phyloP scores from a whole-genome alignment of 2,888 invertebrate species.

The Aphodius sticticus region DNA sequence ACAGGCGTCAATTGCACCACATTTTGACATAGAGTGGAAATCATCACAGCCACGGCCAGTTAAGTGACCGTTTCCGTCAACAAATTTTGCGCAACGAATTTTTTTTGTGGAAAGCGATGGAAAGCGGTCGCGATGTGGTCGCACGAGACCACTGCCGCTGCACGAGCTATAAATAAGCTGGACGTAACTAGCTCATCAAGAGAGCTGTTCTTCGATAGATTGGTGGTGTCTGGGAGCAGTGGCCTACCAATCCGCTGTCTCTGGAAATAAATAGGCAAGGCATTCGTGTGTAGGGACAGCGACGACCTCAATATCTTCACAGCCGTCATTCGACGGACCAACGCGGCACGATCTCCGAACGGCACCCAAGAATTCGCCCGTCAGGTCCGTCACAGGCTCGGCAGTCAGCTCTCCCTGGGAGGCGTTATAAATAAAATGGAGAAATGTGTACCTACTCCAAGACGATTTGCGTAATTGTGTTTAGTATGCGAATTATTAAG shows the following conservation, averaged over 20 bases:
- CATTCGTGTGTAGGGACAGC: neutral
- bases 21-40: neutral
- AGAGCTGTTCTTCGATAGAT: neutral
- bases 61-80: slow-evolving; percentile 4
- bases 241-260: neutral
- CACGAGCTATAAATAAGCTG: neutral
- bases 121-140: neutral
- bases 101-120: neutral
- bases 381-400: neutral
- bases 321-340: neutral
- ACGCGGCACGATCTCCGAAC: neutral
- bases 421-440: neutral
- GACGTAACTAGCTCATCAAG: neutral
- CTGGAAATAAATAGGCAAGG: neutral
- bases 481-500: neutral
- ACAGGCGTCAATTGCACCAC: neutral
- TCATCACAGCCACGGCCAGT: neutral
- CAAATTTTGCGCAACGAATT: neutral
- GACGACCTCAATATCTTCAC: neutral
- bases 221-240: neutral
- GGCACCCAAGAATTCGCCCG: neutral
- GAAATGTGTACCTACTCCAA: neutral
- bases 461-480: neutral
- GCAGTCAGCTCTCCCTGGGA: neutral
- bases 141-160: neutral